phyloP scores from a whole-genome alignment of 1,140 invertebrate species.

The Brachionus plicatilis region DNA sequence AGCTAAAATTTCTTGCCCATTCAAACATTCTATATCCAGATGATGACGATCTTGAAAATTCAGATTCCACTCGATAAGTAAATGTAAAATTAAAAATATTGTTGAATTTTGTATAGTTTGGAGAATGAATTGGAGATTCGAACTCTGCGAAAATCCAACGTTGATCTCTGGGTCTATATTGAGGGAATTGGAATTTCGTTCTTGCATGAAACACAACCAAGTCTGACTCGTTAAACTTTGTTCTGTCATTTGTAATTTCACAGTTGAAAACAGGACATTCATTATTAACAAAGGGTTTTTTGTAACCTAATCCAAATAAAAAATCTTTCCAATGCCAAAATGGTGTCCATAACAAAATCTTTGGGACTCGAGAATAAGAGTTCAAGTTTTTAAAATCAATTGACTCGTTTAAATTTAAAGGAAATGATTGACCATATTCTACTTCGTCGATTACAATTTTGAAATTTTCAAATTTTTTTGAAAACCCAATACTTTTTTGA shows the following conservation, averaged over 20 bases:
- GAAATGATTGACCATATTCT: not conserved
- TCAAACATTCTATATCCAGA: slow-evolving; percentile 24
- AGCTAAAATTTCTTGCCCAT: not conserved
- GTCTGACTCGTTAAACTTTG: not conserved
- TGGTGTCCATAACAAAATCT: not conserved
- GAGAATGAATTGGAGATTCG: not conserved
- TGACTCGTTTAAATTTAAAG: not conserved
- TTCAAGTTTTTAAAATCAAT: not conserved
- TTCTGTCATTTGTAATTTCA: not conserved
- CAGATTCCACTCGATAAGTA: not conserved
- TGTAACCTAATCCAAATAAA: not conserved
- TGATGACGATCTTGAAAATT: not conserved
- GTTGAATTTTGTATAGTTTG: not conserved
- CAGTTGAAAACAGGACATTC: slow-evolving; percentile 1
- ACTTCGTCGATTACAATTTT: not conserved
- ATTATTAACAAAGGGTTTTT: not conserved
- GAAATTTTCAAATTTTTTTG: too few relatives aligned
- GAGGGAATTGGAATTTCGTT: not conserved
- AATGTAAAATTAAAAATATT: slow-evolving; percentile 34
- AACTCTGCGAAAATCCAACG: not conserved
- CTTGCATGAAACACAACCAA: not conserved
- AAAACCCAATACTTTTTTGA: too few relatives aligned
- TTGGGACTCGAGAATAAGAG: not conserved
- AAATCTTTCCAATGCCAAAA: not conserved
- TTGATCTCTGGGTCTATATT: not conserved